Conservation (phyloP, 2,888 invertebrate genomes). For the Reticulitermes lucifugus region DNA sequence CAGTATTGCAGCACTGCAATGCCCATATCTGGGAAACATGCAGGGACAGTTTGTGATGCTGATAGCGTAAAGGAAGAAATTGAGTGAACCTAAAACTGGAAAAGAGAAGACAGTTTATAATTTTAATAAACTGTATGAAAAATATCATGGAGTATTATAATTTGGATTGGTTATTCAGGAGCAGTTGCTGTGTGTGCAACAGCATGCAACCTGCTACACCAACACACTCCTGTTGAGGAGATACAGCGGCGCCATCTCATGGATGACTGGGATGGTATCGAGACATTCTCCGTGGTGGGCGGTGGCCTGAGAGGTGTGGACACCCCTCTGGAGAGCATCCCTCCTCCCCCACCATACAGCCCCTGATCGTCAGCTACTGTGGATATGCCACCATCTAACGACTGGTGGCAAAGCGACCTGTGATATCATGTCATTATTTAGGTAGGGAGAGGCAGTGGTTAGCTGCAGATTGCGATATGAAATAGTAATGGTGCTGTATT, state of each 20-base stretch:
- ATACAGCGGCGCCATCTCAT: slow-evolving; percentile 69
- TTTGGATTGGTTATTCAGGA: slow-evolving; percentile 63
- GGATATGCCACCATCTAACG: neutral
- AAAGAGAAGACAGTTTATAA: too few species aligned
- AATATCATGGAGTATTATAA: too few species aligned
- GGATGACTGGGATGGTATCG: slow-evolving; percentile 73
- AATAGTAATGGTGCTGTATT: neutral
- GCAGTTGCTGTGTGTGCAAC: slow-evolving; percentile 75
- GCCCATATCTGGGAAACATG: too few species aligned
- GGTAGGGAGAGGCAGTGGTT: neutral
- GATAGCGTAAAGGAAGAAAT: too few species aligned
- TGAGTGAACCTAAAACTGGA: too few species aligned
- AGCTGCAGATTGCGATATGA: neutral
- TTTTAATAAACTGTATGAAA: too few species aligned
- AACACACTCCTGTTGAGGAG: slow-evolving; percentile 65
- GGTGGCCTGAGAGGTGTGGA: slow-evolving; percentile 36
- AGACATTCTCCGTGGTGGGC: slow-evolving; percentile 64
- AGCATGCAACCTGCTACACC: slow-evolving; percentile 75
- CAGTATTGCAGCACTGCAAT: too few species aligned
- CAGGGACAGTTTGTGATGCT: too few species aligned
- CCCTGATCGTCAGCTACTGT: slow-evolving; percentile 60
- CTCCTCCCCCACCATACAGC: slow-evolving; percentile 71
- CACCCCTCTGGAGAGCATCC: slow-evolving; percentile 53
- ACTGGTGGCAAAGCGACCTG: slow-evolving; percentile 13
- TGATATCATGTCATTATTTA: slow-evolving; percentile 30